A percentile compares a stretch with the other conserved stretches of the same genome.
These are phyloP conservation scores for Margaritifera margaritifera DNA, from an alignment of 2,888 invertebrate species.

Conservation along the genomic window DNA sequence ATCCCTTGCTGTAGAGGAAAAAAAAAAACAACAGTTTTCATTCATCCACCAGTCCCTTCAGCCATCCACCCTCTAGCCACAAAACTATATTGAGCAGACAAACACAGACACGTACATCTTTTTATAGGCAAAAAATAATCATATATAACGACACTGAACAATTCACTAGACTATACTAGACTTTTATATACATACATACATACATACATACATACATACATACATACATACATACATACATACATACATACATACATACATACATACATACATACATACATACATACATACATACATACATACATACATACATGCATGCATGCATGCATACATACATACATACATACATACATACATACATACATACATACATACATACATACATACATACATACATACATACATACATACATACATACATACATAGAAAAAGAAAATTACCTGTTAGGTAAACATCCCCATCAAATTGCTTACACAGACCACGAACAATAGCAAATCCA, in stretches of 20 bases:
- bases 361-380: not conserved
- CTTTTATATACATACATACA: not conserved
- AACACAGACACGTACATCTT: too few relatives aligned
- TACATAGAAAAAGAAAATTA: conserved; percentile 26
- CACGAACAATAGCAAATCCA: conserved; percentile 67
- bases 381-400: not conserved
- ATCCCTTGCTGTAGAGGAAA: conserved; percentile 69
- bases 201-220: not conserved
- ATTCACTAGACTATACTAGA: not conserved
- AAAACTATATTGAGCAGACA: too few relatives aligned
- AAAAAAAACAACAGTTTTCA: too few relatives aligned
- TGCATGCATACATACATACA: too few relatives aligned
- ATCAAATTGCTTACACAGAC: conserved; percentile 74
- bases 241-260: not conserved
- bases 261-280: not conserved
- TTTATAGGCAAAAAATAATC: too few relatives aligned
- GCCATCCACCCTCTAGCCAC: too few relatives aligned
- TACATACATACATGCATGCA: not conserved
- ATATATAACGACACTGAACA: not conserved
- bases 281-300: not conserved
- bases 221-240: not conserved
- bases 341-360: not conserved
- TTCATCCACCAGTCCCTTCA: too few relatives aligned
- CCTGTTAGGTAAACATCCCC: conserved; percentile 81
- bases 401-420: not conserved